Base-by-base conservation (phyloP, 2,888 invertebrate species). In the Tricholauxania praeusta region DNA sequence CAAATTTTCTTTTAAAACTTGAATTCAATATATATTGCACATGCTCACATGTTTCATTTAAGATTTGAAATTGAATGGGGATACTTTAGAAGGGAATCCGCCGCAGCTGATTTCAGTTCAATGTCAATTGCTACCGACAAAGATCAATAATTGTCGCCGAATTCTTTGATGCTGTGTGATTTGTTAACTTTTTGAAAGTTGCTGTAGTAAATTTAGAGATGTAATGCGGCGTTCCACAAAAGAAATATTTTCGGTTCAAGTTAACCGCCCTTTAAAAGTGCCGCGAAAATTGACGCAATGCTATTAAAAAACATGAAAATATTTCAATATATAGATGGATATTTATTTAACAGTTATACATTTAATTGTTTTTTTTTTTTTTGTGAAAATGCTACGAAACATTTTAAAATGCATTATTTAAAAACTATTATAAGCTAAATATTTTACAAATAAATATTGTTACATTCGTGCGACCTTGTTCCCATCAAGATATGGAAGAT, bases 71-170 rank as follows among this genome's bases (percentile, higher is more conserved):
- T 8, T 55, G 12, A 19, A 22, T 15, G 28, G 28, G 32, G 15
- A 19, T 19, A 52, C 47, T 32, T 60, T 17, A 39, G 39, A 47
- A 51, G 63, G 63, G 70, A 70, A 62, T 62, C 15, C 53, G 70
- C 12, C 47, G 70, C 70, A 63, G 70, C 63, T 70, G 70, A 70
- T 70, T 70, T 62, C 52, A 47, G 52, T 63, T 63, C 63, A 62
- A 63, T 70, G 70, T 52, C 47, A 39, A n/a, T 63, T 47, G 52
- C 70, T 53, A 53, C 52, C 63, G 53, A 62, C 70, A 62, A 63
- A 62, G 70, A 70, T 70, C 70, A 70, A 70, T 70, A 70, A 70
- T 70, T 70, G 70, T 70, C 63, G 62, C 70, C 70, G 70, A 70
- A 70, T 70, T 70, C 70, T 70, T 70, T 63, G 63, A 70, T 63